Conservation (phyloP, 2,888 invertebrate genomes). For the Sylvicola cinctus region DNA sequence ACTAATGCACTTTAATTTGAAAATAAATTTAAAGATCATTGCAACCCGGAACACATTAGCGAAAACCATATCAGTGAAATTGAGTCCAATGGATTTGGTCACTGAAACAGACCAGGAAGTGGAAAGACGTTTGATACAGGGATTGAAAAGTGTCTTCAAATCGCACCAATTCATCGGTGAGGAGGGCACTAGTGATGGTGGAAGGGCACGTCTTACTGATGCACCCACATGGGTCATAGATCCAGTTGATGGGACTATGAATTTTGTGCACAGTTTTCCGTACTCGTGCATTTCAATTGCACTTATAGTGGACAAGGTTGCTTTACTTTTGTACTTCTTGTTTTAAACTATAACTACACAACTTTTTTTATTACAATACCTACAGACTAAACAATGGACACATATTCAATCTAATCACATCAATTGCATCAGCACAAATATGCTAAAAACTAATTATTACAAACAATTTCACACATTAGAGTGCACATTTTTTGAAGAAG, state of each 20-base stretch:
- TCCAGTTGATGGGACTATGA: slow-evolving; percentile 97
- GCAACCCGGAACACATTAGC: no score
- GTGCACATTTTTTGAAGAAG: no score
- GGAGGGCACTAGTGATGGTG: slow-evolving; percentile 49
- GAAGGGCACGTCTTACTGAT: slow-evolving; percentile 53
- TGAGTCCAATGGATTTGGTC: slow-evolving; percentile 57
- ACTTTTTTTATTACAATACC: no score
- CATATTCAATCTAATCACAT: no score
- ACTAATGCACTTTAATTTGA: not conserved
- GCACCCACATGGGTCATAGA: slow-evolving; percentile 95
- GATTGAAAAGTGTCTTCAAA: slow-evolving; percentile 47
- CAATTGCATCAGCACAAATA: no score
- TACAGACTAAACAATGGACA: no score
- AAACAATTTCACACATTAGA: no score
- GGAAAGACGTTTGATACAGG: slow-evolving; percentile 62
- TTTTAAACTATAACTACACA: no score
- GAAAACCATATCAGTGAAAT: no score
- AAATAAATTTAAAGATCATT: no score
- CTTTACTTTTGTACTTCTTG: no score
- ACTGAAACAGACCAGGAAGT: slow-evolving; percentile 91
- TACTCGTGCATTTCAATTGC: slow-evolving; percentile 80
- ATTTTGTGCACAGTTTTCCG: slow-evolving; percentile 87
- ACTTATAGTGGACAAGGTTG: slow-evolving; percentile 45
- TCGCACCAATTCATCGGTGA: slow-evolving; percentile 86
- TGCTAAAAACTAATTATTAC: no score